phyloP scores from a whole-genome alignment of 1,140 invertebrate genomes.

The Trichoplusia ni region DNA sequence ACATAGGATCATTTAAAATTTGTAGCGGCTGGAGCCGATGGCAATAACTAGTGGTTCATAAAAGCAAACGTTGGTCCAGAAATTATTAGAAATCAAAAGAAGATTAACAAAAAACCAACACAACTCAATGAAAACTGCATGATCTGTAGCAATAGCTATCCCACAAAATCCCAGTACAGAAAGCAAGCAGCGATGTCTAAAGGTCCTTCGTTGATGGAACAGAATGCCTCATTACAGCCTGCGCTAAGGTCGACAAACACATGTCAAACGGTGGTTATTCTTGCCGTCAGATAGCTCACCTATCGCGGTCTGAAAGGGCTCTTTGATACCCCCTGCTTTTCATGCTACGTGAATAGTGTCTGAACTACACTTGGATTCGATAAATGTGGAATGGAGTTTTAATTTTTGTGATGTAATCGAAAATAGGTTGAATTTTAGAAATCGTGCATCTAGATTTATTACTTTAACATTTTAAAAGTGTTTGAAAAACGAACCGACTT shows the following conservation, averaged over 20 bases:
- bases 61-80: no score
- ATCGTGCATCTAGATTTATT: not conserved
- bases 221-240: constrained; percentile 14
- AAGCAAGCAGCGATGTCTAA: not conserved
- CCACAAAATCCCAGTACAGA: not conserved
- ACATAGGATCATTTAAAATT: no score
- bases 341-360: constrained; percentile 25
- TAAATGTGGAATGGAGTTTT: no score
- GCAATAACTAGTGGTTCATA: no score
- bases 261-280: constrained; percentile 27
- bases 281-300: constrained; percentile 15
- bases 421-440: not conserved
- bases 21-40: no score
- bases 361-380: not conserved
- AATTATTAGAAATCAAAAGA: no score
- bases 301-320: constrained; percentile 24
- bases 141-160: no score
- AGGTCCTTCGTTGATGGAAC: no score
- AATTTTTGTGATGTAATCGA: not conserved
- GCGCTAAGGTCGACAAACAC: constrained; percentile 13
- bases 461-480: no score
- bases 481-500: no score
- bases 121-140: no score
- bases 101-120: no score
- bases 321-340: constrained; percentile 28